Conservation (phyloP, 2,888 invertebrate species). For the Drosophila kuntzei region DNA sequence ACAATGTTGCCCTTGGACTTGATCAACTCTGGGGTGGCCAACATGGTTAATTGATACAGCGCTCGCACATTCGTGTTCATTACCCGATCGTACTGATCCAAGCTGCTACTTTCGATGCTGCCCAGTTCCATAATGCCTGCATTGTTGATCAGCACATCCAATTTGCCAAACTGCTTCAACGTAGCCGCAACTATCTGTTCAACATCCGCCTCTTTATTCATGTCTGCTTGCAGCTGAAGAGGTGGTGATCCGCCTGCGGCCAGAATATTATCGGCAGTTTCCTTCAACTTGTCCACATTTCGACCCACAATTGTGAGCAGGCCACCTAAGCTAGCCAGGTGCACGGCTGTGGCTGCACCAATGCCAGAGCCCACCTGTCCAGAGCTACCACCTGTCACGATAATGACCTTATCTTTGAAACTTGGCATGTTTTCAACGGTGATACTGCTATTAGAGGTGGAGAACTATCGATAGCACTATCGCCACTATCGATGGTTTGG, state of each 20-base stretch:
- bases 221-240: conserved; percentile 89
- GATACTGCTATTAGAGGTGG: no score
- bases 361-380: conserved; percentile 92
- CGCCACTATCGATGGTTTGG: no score
- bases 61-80: conserved; percentile 96
- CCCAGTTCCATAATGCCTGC: conserved; percentile 94
- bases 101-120: conserved; percentile 92
- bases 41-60: conserved; percentile 92
- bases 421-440: conserved; percentile 82
- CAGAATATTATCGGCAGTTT: conserved; percentile 86
- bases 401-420: conserved; percentile 87
- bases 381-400: conserved; percentile 90
- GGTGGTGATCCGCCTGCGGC: conserved; percentile 84
- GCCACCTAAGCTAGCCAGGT: conserved; percentile 89
- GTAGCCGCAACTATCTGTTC: conserved; percentile 90
- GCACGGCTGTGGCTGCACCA: conserved; percentile 89
- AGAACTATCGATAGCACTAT: no score
- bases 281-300: conserved; percentile 88
- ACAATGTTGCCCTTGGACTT: conserved; percentile 95
- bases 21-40: conserved; percentile 94
- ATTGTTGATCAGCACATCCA: conserved; percentile 94
- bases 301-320: conserved; percentile 89
- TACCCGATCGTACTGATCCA: conserved; percentile 94
- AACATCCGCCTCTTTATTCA: conserved; percentile 90
- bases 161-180: conserved; percentile 89